Evolutionary conservation across 2,113 vertebrate genomes (phyloP).

Genomic region (Hemiprocne comata): DNA sequence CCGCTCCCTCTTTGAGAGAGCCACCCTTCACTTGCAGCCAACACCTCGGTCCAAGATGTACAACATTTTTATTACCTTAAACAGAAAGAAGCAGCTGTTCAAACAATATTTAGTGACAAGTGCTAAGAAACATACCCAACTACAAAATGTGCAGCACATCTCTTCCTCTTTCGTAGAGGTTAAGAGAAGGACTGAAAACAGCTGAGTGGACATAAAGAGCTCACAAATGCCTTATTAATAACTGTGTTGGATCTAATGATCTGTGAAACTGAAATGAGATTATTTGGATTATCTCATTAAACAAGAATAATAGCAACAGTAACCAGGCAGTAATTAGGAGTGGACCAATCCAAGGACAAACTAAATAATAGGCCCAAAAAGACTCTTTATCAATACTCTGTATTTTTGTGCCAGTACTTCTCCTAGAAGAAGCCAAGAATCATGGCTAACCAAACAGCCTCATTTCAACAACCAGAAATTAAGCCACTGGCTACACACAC

Average conservation of each 20-base stretch:
- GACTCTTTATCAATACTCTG: not conserved
- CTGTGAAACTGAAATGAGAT: constrained; percentile 69
- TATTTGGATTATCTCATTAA: constrained; percentile 73
- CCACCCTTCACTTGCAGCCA: not conserved
- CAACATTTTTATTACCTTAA: not conserved
- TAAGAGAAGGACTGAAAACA: constrained; percentile 52
- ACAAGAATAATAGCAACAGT: constrained; percentile 68
- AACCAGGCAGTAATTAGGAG: constrained; percentile 13
- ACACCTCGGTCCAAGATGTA: not conserved
- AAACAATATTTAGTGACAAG: not conserved
- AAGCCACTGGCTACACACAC: not conserved
- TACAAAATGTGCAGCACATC: not conserved
- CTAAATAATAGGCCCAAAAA: constrained; percentile 21
- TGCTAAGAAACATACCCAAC: not conserved
- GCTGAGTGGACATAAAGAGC: constrained; percentile 57
- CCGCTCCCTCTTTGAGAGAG: not conserved
- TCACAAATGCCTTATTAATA: constrained; percentile 66
- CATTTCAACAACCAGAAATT: not conserved
- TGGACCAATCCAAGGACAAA: constrained; percentile 60
- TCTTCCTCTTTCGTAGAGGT: not conserved
- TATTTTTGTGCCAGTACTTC: not conserved
- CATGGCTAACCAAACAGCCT: not conserved
- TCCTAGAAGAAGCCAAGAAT: not conserved
- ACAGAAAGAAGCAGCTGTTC: not conserved
- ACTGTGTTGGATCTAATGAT: constrained; percentile 57